phyloP scores from a whole-genome alignment of 1,140 invertebrate species.

The Dolichoris vasculosae region DNA sequence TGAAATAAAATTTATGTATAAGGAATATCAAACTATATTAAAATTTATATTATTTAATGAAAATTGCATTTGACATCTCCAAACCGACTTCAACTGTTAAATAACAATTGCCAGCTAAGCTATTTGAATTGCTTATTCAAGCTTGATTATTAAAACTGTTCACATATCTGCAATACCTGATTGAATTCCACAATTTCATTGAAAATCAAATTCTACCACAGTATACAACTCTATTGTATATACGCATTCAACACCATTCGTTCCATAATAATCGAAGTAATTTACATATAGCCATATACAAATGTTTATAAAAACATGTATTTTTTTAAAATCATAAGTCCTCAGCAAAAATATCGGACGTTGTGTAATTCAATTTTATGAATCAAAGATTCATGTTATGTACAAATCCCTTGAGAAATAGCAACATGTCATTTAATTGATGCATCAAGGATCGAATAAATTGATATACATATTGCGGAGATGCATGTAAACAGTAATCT shows the following conservation, averaged over 20 bases:
- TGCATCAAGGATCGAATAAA: conserved; percentile 38
- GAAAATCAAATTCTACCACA: not conserved
- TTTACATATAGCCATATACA: not conserved
- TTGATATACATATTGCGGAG: conserved; percentile 6
- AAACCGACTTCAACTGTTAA: not conserved
- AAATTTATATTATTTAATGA: not conserved
- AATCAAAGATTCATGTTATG: not conserved
- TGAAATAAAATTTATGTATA: not conserved
- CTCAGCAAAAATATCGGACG: not conserved
- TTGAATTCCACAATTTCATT: not conserved
- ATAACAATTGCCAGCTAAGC: not conserved
- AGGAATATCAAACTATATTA: not conserved
- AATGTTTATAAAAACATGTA: not conserved
- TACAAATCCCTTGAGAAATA: not conserved
- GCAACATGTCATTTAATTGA: conserved; percentile 34
- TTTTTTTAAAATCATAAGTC: not conserved
- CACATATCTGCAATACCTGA: not conserved
- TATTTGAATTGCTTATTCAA: conserved; percentile 18
- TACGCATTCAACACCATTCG: not conserved
- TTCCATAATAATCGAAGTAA: not conserved
- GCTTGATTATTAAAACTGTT: not conserved
- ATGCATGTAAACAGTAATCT: conserved; percentile 45
- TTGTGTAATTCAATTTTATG: not conserved
- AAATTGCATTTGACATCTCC: not conserved
- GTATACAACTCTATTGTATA: not conserved